phyloP scores from a whole-genome alignment of 2,888 invertebrate genomes.

The Danaus chrysippus region DNA sequence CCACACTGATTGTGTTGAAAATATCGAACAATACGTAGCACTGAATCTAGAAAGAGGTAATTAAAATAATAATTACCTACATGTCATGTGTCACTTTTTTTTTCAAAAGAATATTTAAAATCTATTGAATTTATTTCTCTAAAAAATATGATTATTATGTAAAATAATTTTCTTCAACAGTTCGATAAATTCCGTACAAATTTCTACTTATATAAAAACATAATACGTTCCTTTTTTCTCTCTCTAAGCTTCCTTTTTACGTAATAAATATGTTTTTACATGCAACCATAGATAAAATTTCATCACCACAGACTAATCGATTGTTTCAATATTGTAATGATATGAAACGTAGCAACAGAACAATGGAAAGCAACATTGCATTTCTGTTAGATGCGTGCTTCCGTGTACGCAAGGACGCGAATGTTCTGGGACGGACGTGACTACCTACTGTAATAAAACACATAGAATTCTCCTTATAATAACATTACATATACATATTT shows the following conservation, averaged over 20 bases:
- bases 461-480: not conserved
- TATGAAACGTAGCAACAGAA: no score
- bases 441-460: not conserved
- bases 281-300: no score
- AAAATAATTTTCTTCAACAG: not conserved
- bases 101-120: not conserved
- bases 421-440: slow-evolving; percentile 22
- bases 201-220: no score
- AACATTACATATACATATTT: not conserved
- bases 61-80: no score
- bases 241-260: no score
- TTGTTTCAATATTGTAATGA: no score
- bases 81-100: slow-evolving; percentile 3
- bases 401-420: slow-evolving; percentile 20
- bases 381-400: slow-evolving; percentile 20
- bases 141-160: not conserved
- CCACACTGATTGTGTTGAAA: no score
- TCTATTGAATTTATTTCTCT: slow-evolving; percentile 1
- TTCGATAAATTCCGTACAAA: not conserved
- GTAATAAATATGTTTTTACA: no score
- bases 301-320: no score
- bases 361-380: slow-evolving; percentile 4
- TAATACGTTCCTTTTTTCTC: no score
- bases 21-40: no score
- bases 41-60: no score